Evolutionary conservation across 2,113 vertebrate species (phyloP).

Genomic region (Carassius carassius): DNA sequence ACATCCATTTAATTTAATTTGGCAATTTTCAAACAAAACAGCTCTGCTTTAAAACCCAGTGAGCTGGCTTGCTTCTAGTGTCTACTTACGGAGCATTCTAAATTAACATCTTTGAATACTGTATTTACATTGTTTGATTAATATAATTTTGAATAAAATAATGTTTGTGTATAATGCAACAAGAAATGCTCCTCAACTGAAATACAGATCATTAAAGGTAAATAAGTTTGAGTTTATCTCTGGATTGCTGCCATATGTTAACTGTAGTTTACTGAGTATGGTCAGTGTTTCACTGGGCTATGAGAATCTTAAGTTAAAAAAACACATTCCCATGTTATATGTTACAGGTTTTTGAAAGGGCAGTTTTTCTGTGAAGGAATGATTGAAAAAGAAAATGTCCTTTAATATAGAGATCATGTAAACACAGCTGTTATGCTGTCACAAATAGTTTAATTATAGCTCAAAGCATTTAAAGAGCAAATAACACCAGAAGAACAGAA

Average conservation of each 20-base stretch:
- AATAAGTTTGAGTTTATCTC: not conserved
- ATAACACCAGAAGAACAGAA: not conserved
- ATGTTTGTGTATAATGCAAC: too few species aligned
- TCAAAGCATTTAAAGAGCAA: conserved; percentile 25
- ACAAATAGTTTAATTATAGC: not conserved
- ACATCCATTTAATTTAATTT: not conserved
- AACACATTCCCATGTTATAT: not conserved
- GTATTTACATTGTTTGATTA: too few species aligned
- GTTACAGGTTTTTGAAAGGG: not conserved
- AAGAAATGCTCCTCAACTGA: not conserved
- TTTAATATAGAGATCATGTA: not conserved
- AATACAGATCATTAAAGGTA: not conserved
- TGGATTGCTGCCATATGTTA: not conserved
- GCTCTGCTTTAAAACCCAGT: too few species aligned
- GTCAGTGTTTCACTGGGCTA: too few species aligned
- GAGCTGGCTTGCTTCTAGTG: not conserved
- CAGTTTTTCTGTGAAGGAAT: too few species aligned
- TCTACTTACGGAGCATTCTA: too few species aligned
- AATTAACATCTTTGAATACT: too few species aligned
- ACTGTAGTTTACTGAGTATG: too few species aligned
- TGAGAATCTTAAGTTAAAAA: too few species aligned
- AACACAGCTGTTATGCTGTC: not conserved
- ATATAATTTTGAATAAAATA: too few species aligned
- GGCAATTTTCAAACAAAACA: not conserved
- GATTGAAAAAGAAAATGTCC: not conserved